These are phyloP conservation scores for Melanotaenia parkinsoni DNA, from an alignment of 2,797 vertebrate genomes.

Conservation along the genomic window DNA sequence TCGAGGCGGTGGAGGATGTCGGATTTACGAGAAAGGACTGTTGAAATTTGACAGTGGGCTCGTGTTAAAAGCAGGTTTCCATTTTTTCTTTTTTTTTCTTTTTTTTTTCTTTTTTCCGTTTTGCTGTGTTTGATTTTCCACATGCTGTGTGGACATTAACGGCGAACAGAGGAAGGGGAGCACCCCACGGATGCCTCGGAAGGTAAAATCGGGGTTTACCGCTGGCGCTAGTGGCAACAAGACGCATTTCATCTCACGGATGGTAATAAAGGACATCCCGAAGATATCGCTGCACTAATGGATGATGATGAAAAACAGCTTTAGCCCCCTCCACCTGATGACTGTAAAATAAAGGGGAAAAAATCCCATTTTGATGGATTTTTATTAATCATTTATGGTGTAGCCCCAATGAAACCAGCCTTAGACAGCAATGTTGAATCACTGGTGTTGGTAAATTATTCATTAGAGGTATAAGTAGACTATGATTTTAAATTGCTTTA, in stretches of 20 bases:
- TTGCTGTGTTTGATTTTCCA: conserved; percentile 25
- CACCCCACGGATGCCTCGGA: conserved; percentile 69
- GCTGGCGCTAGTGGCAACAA: conserved; percentile 62
- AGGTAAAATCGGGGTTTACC: conserved; percentile 66
- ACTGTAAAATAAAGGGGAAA: conserved; percentile 64
- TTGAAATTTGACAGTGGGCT: conserved; percentile 72
- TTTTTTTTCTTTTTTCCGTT: conserved; percentile 3
- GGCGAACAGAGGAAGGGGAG: conserved; percentile 53
- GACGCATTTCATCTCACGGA: conserved; percentile 41
- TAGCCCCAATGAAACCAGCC: conserved; percentile 67
- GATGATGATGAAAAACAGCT: conserved; percentile 64
- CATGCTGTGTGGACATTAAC: conserved; percentile 59
- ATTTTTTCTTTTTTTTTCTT: conserved; percentile 6
- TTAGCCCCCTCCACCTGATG: conserved; percentile 62
- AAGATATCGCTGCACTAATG: conserved; percentile 53
- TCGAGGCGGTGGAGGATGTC: conserved; percentile 74
- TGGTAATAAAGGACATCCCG: conserved; percentile 59
- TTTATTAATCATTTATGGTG: conserved; percentile 62
- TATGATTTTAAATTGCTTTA: conserved; percentile 65
- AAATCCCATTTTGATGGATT: conserved; percentile 56
- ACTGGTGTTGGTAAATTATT: conserved; percentile 75
- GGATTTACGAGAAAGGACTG: conserved; percentile 72
- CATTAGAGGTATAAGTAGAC: conserved; percentile 60
- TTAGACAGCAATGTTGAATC: conserved; percentile 73
- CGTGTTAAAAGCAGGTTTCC: conserved; percentile 22